A percentile compares a stretch with the other conserved stretches of the same genome.
These are phyloP conservation scores for Temnothorax rugatulus DNA, from an alignment of 2,888 invertebrate species.

Conservation along the genomic window DNA sequence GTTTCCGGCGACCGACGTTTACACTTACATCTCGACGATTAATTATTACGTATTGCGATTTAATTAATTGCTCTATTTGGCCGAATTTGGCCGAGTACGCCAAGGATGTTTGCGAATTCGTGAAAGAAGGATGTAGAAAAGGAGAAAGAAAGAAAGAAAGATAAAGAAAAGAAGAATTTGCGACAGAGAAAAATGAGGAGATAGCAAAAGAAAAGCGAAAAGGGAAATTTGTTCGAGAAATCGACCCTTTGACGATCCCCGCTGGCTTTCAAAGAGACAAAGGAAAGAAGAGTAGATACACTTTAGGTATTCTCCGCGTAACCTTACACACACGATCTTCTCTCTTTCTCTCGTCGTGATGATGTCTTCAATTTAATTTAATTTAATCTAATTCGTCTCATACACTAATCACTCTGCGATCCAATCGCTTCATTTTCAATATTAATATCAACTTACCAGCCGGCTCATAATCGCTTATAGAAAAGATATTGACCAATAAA, in stretches of 20 bases:
- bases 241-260: slow-evolving; percentile 36
- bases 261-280: neutral
- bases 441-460: neutral
- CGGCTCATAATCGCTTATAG: neutral
- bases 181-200: slow-evolving; percentile 8
- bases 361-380: slow-evolving; percentile 31
- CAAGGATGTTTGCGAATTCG: slow-evolving; percentile 66
- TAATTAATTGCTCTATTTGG: slow-evolving; percentile 69
- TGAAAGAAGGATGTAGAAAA: neutral
- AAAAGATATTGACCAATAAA: neutral
- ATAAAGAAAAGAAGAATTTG: neutral
- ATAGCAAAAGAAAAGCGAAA: neutral
- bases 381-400: slow-evolving; percentile 19
- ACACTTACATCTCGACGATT: slow-evolving; percentile 51
- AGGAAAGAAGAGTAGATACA: neutral
- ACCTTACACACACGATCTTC: neutral
- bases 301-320: neutral
- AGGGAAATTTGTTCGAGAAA: neutral
- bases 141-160: neutral
- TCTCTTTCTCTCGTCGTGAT: neutral
- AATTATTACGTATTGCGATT: slow-evolving; percentile 55
- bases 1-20: slow-evolving; percentile 58
- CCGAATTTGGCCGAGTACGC: slow-evolving; percentile 75
- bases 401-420: neutral
- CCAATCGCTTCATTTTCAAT: neutral